phyloP scores from a whole-genome alignment of 2,113 vertebrate genomes.

The Seriola aureovittata region DNA sequence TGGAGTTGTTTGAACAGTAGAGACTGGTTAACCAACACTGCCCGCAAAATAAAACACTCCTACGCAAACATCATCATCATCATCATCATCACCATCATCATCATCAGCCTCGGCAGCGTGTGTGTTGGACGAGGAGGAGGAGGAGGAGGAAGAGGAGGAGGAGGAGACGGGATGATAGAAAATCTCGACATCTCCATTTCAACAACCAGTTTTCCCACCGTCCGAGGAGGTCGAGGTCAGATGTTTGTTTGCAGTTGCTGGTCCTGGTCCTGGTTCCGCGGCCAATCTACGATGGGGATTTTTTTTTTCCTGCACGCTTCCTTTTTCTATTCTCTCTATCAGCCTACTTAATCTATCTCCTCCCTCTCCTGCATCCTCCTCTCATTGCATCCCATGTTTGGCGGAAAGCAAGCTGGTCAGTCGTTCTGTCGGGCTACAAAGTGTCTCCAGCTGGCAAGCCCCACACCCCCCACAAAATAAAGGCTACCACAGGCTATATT shows the following conservation, averaged over 20 bases:
- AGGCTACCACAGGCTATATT: constrained; percentile 4
- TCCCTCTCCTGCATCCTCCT: constrained; percentile 11
- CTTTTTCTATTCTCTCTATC: not conserved
- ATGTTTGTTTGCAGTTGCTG: constrained; percentile 19
- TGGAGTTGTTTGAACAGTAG: constrained; percentile 71
- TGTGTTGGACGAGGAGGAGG: constrained; percentile 46
- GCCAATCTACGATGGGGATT: constrained; percentile 3
- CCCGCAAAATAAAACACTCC: constrained; percentile 70
- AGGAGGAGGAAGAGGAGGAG: constrained; percentile 37
- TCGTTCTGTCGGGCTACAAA: constrained; percentile 18
- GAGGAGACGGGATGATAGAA: constrained; percentile 53
- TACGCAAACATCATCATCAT: constrained; percentile 72
- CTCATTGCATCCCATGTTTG: constrained; percentile 42
- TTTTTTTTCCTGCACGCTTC: not conserved
- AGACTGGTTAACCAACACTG: constrained; percentile 47
- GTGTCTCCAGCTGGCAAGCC: constrained; percentile 37
- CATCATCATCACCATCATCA: constrained; percentile 34
- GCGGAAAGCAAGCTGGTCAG: constrained; percentile 15
- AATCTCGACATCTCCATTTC: constrained; percentile 74
- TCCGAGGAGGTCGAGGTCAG: constrained; percentile 69
- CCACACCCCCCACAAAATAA: constrained; percentile 3
- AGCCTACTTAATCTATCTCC: constrained; percentile 16
- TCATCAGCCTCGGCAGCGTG: constrained; percentile 58
- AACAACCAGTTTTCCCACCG: constrained; percentile 49
- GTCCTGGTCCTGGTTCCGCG: constrained; percentile 10